Base-by-base conservation (phyloP, 2,797 vertebrate species). In the Gymnothorax reevesii region DNA sequence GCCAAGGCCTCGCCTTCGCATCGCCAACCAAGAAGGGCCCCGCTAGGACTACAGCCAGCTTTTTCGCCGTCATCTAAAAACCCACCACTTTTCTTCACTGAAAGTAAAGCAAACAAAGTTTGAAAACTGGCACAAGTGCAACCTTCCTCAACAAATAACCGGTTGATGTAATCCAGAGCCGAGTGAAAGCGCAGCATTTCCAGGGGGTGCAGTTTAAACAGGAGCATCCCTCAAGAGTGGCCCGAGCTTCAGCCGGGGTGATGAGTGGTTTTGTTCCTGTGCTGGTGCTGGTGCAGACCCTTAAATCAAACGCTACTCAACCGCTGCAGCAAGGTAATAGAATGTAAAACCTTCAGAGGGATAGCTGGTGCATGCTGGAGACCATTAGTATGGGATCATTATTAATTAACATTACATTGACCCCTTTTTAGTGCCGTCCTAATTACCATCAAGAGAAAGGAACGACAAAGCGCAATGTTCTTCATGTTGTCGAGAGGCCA, bases 361-460 rank as follows among this genome's bases (percentile, higher is more conserved):
- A 77, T 7, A 42, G 73, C 73, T 52, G 73, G 42, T 52, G 73
- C 42, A 77, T 77, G 73, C 73, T 77, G 20, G 73, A 77, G 73
- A 52, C 73, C 73, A 77, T 77, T 77, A 77, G 73, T 20, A 52
- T 52, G 33, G 73, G 73, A 77, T 33, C 33, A 77, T 77, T 77
- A 77, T 77, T 77, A 77, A 77, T 77, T 77, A 77, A 77, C 73
- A 77, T 20, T 52, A 77, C 73, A 77, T 77, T 77, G 73, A 77
- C 73, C 73, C 73, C 73, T 52, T 77, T 77, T 77, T 77, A 83
- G 82, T 59, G 7, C 6, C 7, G 57, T 27, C 12, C 82, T 60
- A 57, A 83, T 83, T 83, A 59, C 25, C 54, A 42, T 59, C 59
- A 20, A 83, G 82, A 83, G 82, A 83, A 83, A 83, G 82, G 80